Base-by-base conservation (phyloP, 2,888 invertebrate species). In the Chorisops tibialis region DNA sequence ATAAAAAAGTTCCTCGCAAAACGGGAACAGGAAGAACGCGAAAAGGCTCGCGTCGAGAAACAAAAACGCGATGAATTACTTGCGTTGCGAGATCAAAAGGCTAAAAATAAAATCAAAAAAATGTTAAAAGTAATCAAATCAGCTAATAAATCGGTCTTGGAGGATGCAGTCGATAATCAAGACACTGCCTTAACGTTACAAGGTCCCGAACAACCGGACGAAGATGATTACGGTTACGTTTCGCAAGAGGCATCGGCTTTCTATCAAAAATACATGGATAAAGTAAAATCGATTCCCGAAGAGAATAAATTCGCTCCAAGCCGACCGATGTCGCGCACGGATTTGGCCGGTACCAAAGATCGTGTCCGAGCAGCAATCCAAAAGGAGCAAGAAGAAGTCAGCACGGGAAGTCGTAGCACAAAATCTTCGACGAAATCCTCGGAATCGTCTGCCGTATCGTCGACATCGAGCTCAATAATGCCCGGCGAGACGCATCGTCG, bases 161-260 rank as follows among this genome's bases (percentile, higher is more conserved):
- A 85, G 45, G 93, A 93, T 81, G 92, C 92, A 1, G 80, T 88
- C 21, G 89, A 91, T 71, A 81, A 82, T 68, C 85, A 88, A 30
- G 86, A 91, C 68, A 89, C 90, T 12, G 87, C 89, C 3, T 83
- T 89, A 4, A 89, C 90, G 0, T 76, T 86, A 37, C 83, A 85
- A 51, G 91, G 90, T 0, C 86, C 87, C 0, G 85, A 87, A 1
- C 91, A 92, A 71, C 89, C 91, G 0, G 93, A 93, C 70, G 91
- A 92, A 73, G 94, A 94, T 79, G 93, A 94, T 73, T 94, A 93
- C 73, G 94, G 93, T 0, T 93, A 92, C 73, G 91, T 89, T 39
- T 93, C 93, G 0, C 88, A 87, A 69, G 89, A 89, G 74, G 89
- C 92, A 1, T 85, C 89, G 45, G 89, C 87, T 24, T 83, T 88